These are phyloP conservation scores for Anseranas semipalmata DNA, from an alignment of 2,113 vertebrate genomes.

Conservation along the genomic window DNA sequence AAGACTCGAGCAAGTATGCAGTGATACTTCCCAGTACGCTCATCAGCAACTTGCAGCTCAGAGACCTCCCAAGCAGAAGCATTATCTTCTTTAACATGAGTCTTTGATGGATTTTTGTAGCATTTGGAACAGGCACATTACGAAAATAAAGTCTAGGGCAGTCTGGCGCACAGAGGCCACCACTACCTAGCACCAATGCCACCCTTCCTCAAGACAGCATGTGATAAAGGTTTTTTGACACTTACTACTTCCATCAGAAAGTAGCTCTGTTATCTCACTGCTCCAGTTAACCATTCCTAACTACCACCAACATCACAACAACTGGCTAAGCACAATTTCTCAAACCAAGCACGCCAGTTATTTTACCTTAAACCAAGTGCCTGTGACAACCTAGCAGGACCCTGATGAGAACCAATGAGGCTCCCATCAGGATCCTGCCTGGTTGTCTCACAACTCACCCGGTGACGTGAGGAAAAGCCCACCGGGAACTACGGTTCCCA, in stretches of 20 bases:
- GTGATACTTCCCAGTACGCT: neutral
- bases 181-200: neutral
- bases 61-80: slow-evolving; percentile 35
- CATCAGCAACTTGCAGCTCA: neutral
- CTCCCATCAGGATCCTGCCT: neutral
- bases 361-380: neutral
- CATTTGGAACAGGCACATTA: neutral
- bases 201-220: neutral
- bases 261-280: neutral
- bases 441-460: neutral
- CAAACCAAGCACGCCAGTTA: neutral
- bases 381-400: neutral
- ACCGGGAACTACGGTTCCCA: neutral
- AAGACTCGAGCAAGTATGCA: fast-evolving
- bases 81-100: slow-evolving; percentile 3
- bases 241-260: neutral
- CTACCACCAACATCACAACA: neutral
- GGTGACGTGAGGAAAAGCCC: neutral
- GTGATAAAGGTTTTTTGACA: neutral
- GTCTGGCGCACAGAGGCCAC: neutral
- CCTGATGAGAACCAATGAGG: fast-evolving
- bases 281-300: neutral
- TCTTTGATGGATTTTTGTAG: neutral
- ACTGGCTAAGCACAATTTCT: neutral
- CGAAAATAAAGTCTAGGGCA: neutral